Percentiles rank a stretch among this genome's conserved stretches.
Evolutionary conservation across 2,797 vertebrate genomes (phyloP).

Genomic region (Centropyge bicolor): DNA sequence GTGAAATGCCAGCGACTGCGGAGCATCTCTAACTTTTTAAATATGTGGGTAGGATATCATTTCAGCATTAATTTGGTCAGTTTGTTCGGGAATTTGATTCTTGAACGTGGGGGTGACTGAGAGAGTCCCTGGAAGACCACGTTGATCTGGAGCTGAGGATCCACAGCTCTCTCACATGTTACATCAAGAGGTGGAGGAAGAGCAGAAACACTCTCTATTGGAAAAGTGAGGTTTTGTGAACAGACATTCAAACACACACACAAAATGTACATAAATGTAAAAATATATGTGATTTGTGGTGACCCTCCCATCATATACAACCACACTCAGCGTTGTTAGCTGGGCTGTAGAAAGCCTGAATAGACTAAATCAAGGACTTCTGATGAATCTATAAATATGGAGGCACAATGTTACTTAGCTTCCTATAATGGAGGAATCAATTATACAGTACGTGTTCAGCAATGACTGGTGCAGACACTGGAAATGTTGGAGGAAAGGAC

Average conservation of each 20-base stretch:
- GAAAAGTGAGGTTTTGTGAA: neutral
- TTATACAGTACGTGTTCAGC: neutral
- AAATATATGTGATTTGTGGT: slow-evolving; percentile 15
- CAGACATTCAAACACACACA: slow-evolving; percentile 9
- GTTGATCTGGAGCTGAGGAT: too few species aligned
- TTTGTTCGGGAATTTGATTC: neutral
- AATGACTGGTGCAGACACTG: neutral
- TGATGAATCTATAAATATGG: slow-evolving; percentile 2
- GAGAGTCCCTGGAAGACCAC: neutral
- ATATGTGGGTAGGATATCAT: neutral
- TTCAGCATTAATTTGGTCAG: neutral
- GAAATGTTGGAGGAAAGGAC: slow-evolving; percentile 2
- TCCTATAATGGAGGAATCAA: neutral
- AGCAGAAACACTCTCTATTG: neutral
- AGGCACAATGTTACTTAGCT: neutral
- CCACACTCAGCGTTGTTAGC: slow-evolving; percentile 3
- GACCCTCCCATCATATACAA: slow-evolving; percentile 10
- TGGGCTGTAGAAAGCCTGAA: neutral
- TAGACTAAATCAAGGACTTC: neutral
- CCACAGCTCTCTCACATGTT: neutral
- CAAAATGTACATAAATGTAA: neutral
- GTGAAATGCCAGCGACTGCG: neutral
- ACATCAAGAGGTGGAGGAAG: neutral
- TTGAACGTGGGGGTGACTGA: neutral
- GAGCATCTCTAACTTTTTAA: neutral